Base-by-base conservation (phyloP, 2,888 invertebrate genomes). In the Zaprionus lineosus region DNA sequence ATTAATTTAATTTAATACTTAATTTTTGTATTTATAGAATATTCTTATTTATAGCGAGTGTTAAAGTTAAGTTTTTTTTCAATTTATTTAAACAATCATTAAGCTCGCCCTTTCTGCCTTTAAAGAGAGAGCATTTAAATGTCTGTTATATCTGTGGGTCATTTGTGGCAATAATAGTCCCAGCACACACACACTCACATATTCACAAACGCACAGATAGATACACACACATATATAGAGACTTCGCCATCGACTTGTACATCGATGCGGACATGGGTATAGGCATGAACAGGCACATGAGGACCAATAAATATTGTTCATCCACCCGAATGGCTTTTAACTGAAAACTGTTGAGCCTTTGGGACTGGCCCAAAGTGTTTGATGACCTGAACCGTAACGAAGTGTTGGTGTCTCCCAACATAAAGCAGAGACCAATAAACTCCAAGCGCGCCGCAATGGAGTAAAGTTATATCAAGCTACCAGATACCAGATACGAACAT, bases 221-320 rank as follows among this genome's bases (percentile, higher is more conserved):
- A 26, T 4, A 28, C 15, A 46, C 34, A 41, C 39, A 16, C 9
- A 8, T n/a, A 44, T n/a, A 44, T 15, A 24, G 24, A 47, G 40
- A 39, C 26, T 40, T 28, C 34, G 55, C 44, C 58, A 56, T 44
- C 40, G 39, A 56, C 51, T 47, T 47, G n/a, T n/a, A n/a, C n/a
- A n/a, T n/a, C n/a, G n/a, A n/a, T n/a, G n/a, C n/a, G n/a, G n/a
- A n/a, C n/a, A n/a, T n/a, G 16, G 29, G n/a, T 18, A 40, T 43
- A 36, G 43, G 39, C 55, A 46, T 62, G 43, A 39, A 51, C 47
- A 44, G 71, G 61, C 72, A 52, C 72, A 74, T 71, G 72, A 78
- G 81, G 84, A 86, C 84, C 86, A 85, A 85, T 85, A 85, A 85
- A 85, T 86, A 85, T 86, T 86, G 84, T 71, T 84, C 86, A 85